A percentile compares a stretch with the other conserved stretches of the same genome.
phyloP scores from a whole-genome alignment of 2,888 invertebrate species.

The Cephus nigrinus region DNA sequence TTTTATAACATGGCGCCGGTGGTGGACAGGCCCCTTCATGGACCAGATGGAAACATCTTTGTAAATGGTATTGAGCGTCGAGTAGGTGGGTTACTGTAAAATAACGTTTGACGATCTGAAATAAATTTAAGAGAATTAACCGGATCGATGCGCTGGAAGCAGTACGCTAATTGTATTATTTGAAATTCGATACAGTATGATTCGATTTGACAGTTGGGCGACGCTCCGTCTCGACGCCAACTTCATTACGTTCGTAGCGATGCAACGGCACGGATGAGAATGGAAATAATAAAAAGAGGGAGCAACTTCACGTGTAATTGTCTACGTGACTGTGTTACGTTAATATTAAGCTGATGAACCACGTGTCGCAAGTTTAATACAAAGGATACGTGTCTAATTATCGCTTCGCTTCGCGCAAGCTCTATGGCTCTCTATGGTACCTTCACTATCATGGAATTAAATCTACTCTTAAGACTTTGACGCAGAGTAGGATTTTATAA shows the following conservation, averaged over 20 bases:
- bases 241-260: no score
- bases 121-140: not conserved
- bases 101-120: not conserved
- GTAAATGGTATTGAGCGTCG: not conserved
- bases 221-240: not conserved
- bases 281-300: no score
- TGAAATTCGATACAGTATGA: not conserved
- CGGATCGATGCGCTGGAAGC: not conserved
- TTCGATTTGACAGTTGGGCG: not conserved
- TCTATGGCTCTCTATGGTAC: no score
- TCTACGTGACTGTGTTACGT: constrained; percentile 14
- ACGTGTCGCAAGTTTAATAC: constrained; percentile 23
- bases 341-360: constrained; percentile 23
- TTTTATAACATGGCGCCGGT: no score
- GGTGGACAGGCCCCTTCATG: no score
- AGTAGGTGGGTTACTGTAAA: not conserved
- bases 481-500: no score
- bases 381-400: constrained; percentile 18
- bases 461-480: no score
- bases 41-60: no score
- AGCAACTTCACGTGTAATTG: constrained; percentile 3
- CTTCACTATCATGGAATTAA: no score
- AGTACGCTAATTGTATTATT: not conserved
- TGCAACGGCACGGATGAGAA: no score
- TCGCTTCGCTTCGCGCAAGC: not conserved